These are phyloP conservation scores for Mungos mungo DNA, from an alignment of 2,113 vertebrate genomes.

Conservation along the genomic window DNA sequence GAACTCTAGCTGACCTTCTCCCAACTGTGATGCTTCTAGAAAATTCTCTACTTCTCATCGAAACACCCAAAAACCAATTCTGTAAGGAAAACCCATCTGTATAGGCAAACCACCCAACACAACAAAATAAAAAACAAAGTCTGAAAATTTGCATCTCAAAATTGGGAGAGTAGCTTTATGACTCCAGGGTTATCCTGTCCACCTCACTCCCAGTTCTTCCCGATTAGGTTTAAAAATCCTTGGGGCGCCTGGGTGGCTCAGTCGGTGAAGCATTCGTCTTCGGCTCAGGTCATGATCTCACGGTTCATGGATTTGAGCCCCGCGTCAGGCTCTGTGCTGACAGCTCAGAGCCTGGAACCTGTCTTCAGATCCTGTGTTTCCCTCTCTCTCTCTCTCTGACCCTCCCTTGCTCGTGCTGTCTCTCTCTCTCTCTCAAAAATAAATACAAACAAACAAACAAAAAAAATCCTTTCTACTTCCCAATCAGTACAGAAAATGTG, in stretches of 20 bases:
- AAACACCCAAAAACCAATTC: background rate
- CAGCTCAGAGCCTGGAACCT: too few relatives aligned
- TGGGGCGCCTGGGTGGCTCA: background rate
- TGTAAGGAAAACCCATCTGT: background rate
- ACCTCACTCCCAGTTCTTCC: background rate
- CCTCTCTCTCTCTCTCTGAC: too few relatives aligned
- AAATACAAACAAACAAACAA: background rate
- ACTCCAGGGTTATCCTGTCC: background rate
- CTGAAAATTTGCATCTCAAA: background rate
- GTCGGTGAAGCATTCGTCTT: too few relatives aligned
- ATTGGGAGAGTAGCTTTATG: background rate
- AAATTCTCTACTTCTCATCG: background rate
- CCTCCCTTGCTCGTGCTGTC: too few relatives aligned
- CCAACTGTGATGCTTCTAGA: background rate
- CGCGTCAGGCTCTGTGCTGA: too few relatives aligned
- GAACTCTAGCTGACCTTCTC: background rate
- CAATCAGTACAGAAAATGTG: background rate
- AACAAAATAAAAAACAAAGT: background rate
- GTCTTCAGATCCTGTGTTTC: too few relatives aligned
- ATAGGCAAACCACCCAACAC: background rate
- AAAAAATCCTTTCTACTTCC: constrained; percentile 5
- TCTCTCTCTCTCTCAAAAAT: too few relatives aligned
- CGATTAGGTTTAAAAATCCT: background rate
- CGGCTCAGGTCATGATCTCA: too few relatives aligned
- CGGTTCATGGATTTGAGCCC: too few relatives aligned